Evolutionary conservation across 1,140 invertebrate species (phyloP), one percentile per base, ranked within the genome.

Genomic region (Atta cephalotes): DNA sequence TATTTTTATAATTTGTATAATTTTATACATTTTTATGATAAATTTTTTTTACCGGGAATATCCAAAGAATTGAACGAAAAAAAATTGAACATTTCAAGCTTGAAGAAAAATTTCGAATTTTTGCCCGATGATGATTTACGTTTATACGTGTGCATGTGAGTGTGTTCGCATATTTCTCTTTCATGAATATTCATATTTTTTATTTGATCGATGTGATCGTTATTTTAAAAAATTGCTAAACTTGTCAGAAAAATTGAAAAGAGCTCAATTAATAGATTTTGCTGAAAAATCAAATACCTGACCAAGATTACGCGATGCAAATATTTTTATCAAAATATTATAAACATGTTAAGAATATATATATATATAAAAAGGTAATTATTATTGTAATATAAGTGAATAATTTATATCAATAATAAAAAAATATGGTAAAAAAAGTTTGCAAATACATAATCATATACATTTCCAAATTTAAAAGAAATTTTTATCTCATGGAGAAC

Each of bases 261-360:
- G 58, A 58, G 35, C 51, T 81, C 66, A 81, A 71, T 49, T 70
- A 25, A 14, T 12, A 60, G 16, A 51, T 81, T 68, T 80, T 39
- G 14, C n/a, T 39, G 45, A 21, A 68, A 71, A 45, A 71, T 58
- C 5, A 71, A 16, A n/a, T 81, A 3, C 53, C 18, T 16, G 45
- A 70, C 2, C 16, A 58, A 80, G 58, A 14, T 70, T 58, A 25
- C 25, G 7, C 0, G 7, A 81, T 18, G 0, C 4, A 12, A 10
- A 58, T 0, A 66, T 71, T 81, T 68, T 58, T 25, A 45, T 2
- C 18, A 81, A 60, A 65, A 49, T 78, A 2, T 77, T 21, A 16
- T 9, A 9, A 62, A 49, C 25, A 78, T 65, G 6, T 63, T 66
- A 65, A 79, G 1, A 49, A 49, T 10, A 78, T 16, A 65, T 51